phyloP scores from a whole-genome alignment of 30 jellyfish, hydroid and myxozoan genomes.

The Aurelia aurita region DNA sequence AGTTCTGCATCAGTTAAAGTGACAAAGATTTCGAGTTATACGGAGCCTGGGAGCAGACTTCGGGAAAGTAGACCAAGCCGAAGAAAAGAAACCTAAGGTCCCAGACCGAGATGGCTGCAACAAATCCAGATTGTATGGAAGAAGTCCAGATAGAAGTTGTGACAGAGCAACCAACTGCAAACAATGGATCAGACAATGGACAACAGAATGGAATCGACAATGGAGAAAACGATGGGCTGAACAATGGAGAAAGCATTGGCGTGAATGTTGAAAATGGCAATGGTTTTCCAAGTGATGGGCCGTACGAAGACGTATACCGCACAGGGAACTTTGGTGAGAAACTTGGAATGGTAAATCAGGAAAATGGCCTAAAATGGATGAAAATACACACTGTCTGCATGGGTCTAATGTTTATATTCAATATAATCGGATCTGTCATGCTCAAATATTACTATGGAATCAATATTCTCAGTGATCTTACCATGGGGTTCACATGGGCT shows the following conservation, averaged over 20 bases:
- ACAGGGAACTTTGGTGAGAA: conserved; percentile 37
- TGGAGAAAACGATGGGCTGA: neutral
- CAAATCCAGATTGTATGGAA: no score
- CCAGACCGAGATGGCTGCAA: no score
- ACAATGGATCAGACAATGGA: no score
- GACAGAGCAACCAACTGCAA: no score
- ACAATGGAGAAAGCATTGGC: neutral
- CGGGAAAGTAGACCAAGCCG: no score
- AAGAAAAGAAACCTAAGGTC: no score
- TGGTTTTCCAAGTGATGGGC: neutral
- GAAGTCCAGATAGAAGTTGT: no score
- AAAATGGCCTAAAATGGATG: conserved; percentile 38
- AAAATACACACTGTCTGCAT: conserved; percentile 1
- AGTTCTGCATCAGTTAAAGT: no score
- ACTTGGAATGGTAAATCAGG: conserved; percentile 26
- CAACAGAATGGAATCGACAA: no score
- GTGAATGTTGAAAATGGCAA: neutral
- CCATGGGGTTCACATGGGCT: conserved; percentile 35
- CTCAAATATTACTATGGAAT: conserved; percentile 9
- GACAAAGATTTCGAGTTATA: no score
- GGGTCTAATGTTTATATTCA: conserved; percentile 5
- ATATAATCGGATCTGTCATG: conserved; percentile 23
- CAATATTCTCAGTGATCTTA: conserved; percentile 7
- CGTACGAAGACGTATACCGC: conserved; percentile 51
- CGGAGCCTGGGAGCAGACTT: neutral